Evolutionary conservation across 2,797 vertebrate species (phyloP), one percentile per base, ranked within the genome.

Genomic region (Microcaecilia unicolor): DNA sequence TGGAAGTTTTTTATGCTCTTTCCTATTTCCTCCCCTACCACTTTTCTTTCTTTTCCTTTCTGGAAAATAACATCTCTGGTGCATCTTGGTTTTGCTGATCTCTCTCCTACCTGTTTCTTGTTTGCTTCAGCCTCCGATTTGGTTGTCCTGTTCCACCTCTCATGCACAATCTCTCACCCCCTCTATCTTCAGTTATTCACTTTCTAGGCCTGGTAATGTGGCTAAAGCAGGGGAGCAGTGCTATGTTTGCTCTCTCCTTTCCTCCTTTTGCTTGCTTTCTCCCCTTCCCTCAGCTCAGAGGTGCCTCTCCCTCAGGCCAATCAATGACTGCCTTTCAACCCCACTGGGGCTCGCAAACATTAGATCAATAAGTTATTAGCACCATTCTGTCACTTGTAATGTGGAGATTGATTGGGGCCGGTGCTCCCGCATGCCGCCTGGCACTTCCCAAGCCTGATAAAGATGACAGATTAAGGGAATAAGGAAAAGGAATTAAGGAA

Each of bases 311-410:
- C 81, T 67, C 71, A 71, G 88, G 86, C 88, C 86, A 90, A 92
- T 93, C 92, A 89, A 90, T 91, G 88, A 63, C 65, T 70, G 84
- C 79, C 82, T 87, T 87, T 85, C 81, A 84, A 83, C 80, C 85
- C 85, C 81, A 58, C 79, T 70, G 81, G 82, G 87, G 85, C 82
- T 77, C 76, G 80, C 82, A 86, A 85, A 84, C 83, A 83, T 60
- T 57, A 78, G 88, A 98, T 98, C 95, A 89, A 96, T 98, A 98
- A 96, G 91, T 95, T 93, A 96, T 98, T 98, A 98, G 93, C 94
- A 97, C 93, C 92, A 92, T 97, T 94, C 95, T 97, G 94, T 93
- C 94, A 94, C 92, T 90, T 86, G 89, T 94, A 96, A 98, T 95
- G 91, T 93, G 89, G 81, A 93, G 92, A 98, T 96, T 97, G 95